Evolutionary conservation across 2,113 vertebrate species (phyloP).

Genomic region (Rhagologus leucostigma): DNA sequence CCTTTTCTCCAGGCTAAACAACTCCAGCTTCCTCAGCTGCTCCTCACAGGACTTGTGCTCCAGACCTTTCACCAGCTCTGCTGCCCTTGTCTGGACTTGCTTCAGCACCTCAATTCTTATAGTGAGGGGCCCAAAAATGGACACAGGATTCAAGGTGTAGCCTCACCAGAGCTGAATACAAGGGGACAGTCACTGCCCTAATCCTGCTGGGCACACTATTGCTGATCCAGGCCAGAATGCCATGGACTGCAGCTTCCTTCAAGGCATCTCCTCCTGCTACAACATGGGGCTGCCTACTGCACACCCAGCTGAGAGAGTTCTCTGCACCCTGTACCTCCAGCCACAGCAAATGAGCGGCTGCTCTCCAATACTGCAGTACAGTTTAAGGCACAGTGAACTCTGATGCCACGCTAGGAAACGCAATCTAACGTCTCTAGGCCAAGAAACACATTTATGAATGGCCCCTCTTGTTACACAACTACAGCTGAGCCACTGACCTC

Average conservation of each 20-base stretch:
- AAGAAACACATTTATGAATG: conserved; percentile 11
- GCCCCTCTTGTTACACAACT: conserved; percentile 15
- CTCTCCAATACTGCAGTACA: neutral
- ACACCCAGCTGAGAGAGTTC: neutral
- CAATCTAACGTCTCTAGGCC: neutral
- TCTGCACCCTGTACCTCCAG: neutral
- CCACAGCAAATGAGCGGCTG: rapidly evolving
- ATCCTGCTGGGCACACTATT: neutral
- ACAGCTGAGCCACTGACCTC: conserved; percentile 23
- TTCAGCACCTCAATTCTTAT: neutral
- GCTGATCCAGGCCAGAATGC: neutral
- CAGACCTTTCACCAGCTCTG: neutral
- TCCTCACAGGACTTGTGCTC: neutral
- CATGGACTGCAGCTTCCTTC: neutral
- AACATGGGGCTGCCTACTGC: neutral
- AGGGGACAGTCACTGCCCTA: neutral
- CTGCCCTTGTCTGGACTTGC: neutral
- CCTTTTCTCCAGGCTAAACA: neutral
- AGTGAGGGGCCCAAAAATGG: neutral
- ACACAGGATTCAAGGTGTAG: neutral
- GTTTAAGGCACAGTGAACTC: neutral
- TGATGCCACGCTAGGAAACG: neutral
- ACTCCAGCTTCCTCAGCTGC: neutral
- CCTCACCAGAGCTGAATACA: neutral
- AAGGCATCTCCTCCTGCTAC: neutral